These are phyloP conservation scores for Spinibarbus caldwelli DNA, from an alignment of 2,797 vertebrate species.

Conservation along the genomic window DNA sequence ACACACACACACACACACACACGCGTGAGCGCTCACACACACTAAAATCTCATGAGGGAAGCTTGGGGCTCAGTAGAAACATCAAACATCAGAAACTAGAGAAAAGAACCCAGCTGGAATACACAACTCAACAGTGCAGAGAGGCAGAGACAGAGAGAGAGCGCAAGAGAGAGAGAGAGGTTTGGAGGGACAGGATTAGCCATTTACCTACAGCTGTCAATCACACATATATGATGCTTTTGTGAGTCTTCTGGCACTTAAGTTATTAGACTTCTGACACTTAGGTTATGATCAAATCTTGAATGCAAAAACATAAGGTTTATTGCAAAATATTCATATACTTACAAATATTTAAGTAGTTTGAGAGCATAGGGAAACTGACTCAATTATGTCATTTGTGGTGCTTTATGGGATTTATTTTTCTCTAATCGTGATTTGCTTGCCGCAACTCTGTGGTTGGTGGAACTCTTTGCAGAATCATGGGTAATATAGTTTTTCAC, in stretches of 20 bases:
- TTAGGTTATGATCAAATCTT: background rate
- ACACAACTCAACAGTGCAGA: constrained; percentile 78
- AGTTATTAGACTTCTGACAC: background rate
- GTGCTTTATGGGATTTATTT: too few species aligned
- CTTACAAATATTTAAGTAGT: background rate
- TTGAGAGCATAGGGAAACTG: too few species aligned
- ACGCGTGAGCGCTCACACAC: too few species aligned
- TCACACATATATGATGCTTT: background rate
- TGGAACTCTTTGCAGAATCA: background rate
- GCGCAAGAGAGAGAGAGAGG: background rate
- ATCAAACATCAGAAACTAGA: constrained; percentile 75
- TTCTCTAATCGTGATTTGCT: too few species aligned
- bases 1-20: constrained; percentile 28
- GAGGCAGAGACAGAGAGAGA: background rate
- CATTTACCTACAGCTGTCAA: too few species aligned
- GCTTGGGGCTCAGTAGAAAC: constrained; percentile 81
- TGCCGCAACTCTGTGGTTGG: background rate
- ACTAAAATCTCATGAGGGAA: constrained; percentile 70
- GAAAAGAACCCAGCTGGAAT: constrained; percentile 84
- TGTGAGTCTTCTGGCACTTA: background rate
- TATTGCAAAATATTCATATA: background rate
- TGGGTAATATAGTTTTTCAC: background rate
- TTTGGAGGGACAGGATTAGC: background rate
- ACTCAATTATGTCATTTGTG: too few species aligned
- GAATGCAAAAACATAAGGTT: background rate